Evolutionary conservation across 2,113 vertebrate genomes (phyloP).

Genomic region (Apodemus speciosus): DNA sequence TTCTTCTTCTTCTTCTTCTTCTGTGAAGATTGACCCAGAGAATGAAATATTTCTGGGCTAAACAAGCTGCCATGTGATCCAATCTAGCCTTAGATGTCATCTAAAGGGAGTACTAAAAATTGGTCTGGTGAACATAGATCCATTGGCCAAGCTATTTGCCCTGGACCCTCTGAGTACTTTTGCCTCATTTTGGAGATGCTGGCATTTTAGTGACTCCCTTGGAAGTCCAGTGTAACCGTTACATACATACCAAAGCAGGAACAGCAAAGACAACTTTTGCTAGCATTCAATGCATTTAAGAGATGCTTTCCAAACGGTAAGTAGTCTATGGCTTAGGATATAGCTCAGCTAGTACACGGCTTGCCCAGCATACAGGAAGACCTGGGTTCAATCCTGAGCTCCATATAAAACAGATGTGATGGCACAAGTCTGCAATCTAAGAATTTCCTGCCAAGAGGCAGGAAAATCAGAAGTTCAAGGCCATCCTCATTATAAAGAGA

Average conservation of each 20-base stretch:
- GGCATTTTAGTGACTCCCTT: neutral
- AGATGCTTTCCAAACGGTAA: neutral
- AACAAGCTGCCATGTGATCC: neutral
- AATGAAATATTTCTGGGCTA: neutral
- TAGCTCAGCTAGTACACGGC: neutral
- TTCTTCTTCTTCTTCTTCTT: neutral
- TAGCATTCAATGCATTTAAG: neutral
- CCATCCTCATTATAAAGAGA: neutral
- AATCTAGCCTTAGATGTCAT: neutral
- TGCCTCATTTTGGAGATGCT: constrained; percentile 25
- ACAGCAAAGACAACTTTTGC: neutral
- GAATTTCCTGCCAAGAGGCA: neutral
- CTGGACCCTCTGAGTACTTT: neutral
- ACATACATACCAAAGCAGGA: neutral
- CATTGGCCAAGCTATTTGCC: neutral
- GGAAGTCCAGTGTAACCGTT: constrained; percentile 7
- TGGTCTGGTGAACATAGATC: neutral
- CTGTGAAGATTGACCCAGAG: neutral
- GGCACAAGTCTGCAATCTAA: neutral
- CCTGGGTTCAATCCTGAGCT: neutral
- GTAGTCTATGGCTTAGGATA: neutral
- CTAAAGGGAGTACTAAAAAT: neutral
- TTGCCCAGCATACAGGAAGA: neutral
- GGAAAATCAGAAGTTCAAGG: neutral
- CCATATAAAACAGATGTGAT: neutral